phyloP scores from a whole-genome alignment of 2,888 invertebrate genomes.

The Andrena hattorfiana region DNA sequence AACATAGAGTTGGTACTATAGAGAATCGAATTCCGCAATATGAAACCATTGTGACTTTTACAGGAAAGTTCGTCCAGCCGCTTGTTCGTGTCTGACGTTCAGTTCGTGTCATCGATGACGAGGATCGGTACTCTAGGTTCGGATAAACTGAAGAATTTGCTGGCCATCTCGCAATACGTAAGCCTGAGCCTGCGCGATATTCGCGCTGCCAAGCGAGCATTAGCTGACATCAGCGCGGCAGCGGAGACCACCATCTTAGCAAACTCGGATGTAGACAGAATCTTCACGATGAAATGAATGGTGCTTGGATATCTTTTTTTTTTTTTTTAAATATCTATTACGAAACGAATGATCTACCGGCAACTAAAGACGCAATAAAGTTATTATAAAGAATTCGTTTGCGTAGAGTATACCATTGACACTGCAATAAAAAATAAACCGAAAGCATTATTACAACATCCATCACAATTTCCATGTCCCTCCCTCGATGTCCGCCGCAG shows the following conservation, averaged over 20 bases:
- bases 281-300: constrained; percentile 9
- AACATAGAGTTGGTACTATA: too few species aligned
- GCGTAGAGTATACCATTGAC: background rate
- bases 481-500: background rate
- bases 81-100: constrained; percentile 49
- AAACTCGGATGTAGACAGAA: constrained; percentile 31
- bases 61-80: constrained; percentile 36
- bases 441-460: too few species aligned
- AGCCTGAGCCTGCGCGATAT: constrained; percentile 46
- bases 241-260: constrained; percentile 50
- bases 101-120: constrained; percentile 50
- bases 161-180: constrained; percentile 22
- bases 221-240: constrained; percentile 30
- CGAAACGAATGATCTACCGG: background rate
- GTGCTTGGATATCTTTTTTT: background rate
- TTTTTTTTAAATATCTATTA: background rate
- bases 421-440: background rate
- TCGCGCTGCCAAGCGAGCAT: constrained; percentile 43
- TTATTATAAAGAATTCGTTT: background rate
- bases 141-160: constrained; percentile 10
- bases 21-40: background rate
- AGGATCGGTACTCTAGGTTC: constrained; percentile 24
- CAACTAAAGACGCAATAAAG: background rate
- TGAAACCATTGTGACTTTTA: background rate
- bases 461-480: background rate